phyloP scores from a whole-genome alignment of 2,113 vertebrate genomes.

The Caranx melampygus region DNA sequence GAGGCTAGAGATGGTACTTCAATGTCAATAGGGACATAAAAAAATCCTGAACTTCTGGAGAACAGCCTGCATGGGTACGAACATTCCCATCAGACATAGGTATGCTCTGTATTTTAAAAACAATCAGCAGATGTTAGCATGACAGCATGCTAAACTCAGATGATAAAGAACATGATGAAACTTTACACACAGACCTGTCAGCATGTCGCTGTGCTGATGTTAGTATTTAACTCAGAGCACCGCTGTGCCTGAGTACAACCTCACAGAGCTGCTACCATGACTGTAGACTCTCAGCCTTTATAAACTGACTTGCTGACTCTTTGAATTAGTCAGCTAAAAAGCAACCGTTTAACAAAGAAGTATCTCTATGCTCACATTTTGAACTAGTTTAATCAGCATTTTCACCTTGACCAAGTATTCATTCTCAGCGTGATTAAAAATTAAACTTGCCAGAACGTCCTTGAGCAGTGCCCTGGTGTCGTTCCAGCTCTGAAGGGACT shows the following conservation, averaged over 20 bases:
- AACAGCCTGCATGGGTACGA: too few species aligned
- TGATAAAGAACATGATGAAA: neutral
- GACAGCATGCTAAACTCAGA: neutral
- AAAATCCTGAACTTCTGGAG: too few species aligned
- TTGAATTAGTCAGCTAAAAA: neutral
- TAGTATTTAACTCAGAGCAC: neutral
- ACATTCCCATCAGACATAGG: neutral
- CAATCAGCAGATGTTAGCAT: neutral
- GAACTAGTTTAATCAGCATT: neutral
- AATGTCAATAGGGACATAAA: too few species aligned
- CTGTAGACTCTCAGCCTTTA: too few species aligned
- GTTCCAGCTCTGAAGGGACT: neutral
- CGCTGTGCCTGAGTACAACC: neutral
- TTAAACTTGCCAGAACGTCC: neutral
- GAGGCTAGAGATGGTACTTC: too few species aligned
- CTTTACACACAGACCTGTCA: neutral
- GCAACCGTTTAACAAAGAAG: neutral
- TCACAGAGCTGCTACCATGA: neutral
- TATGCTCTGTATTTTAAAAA: neutral
- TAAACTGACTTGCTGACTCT: neutral
- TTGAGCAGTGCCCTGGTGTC: slow-evolving; percentile 13
- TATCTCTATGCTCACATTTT: neutral
- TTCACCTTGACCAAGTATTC: neutral
- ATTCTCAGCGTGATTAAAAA: neutral
- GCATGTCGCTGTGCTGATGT: neutral